Evolutionary conservation across 2,113 vertebrate genomes (phyloP), one percentile per base, ranked within the genome.

Genomic region (Ciconia stormi): DNA sequence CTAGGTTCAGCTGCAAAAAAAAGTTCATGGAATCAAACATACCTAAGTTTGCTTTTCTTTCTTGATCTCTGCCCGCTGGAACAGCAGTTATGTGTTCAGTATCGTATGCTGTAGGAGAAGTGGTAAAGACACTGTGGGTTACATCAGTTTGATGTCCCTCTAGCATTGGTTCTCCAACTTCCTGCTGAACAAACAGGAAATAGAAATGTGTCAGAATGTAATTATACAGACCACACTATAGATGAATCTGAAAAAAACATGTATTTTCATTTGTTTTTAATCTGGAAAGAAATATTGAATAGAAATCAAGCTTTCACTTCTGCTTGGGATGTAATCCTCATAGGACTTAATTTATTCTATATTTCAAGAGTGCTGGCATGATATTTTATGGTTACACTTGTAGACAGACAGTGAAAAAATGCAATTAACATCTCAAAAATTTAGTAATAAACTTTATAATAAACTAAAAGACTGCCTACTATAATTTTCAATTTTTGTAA

Each of bases 121-220:
- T 90, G 72, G 94, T 94, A 50, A 89, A 22, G 69, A 92, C 46
- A 25, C 89, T 70, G 81, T 93, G 94, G 69, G 53, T 94, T 89
- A 93, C 94, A 93, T 85, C 92, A 17, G 95, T 96, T 85, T 96
- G 74, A 92, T 96, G 98, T 96, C 97, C 97, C 94, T 97, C 98
- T 83, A 98, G 97, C 89, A 93, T 62, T 97, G 96, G 97, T 90
- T 97, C 98, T 87, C 82, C 86, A 91, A 56, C 98, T 99, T 99
- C 99, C 99, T 99, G 99, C 96, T 93, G 94, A 98, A 98, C 98
- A 99, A 99, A 99, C 99, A 99, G 99, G 99, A 99, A 99, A 98
- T 25, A 87, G 96, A 96, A 93, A 49, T 23, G 86, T 97, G 97
- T 98, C 95, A 97, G 93, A 97, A 97, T 46, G 86, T 78, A 90